phyloP scores from a whole-genome alignment of 92 coral and sea anemone genomes.

The Parazoanthus swiftii region DNA sequence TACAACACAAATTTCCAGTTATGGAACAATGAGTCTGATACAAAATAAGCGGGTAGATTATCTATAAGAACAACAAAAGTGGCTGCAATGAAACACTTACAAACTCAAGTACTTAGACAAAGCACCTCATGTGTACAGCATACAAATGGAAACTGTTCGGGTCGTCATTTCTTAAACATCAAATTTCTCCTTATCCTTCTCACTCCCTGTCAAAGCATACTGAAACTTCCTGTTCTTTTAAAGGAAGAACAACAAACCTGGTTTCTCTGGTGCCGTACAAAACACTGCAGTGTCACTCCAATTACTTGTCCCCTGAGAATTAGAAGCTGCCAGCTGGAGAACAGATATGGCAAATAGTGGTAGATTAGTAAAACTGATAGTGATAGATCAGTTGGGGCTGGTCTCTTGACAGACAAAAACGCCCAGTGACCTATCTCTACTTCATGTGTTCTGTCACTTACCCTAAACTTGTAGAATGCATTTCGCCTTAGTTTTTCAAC shows the following conservation, averaged over 20 bases:
- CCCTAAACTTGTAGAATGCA: constrained; percentile 87
- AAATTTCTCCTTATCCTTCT: no score
- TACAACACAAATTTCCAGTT: background rate
- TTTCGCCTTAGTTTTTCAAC: constrained; percentile 85
- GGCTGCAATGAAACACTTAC: background rate
- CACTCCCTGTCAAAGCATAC: no score
- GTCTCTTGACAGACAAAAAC: no score
- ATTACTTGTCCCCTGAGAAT: constrained; percentile 79
- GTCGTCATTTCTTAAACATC: no score
- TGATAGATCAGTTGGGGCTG: background rate
- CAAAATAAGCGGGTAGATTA: background rate
- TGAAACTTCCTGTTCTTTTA: no score
- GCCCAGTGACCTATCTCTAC: no score
- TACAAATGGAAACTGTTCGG: no score
- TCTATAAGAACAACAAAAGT: background rate
- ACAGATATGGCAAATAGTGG: background rate
- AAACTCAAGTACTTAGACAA: background rate
- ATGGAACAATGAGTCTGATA: background rate
- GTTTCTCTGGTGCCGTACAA: constrained; percentile 80
- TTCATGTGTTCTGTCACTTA: constrained; percentile 39
- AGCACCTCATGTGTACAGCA: background rate
- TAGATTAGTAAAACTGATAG: no score
- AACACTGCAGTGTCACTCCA: constrained; percentile 86
- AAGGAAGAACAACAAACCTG: constrained; percentile 57
- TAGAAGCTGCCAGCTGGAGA: constrained; percentile 77